Base-by-base conservation (phyloP, 2,113 vertebrate genomes). In the Elephas maximus region DNA sequence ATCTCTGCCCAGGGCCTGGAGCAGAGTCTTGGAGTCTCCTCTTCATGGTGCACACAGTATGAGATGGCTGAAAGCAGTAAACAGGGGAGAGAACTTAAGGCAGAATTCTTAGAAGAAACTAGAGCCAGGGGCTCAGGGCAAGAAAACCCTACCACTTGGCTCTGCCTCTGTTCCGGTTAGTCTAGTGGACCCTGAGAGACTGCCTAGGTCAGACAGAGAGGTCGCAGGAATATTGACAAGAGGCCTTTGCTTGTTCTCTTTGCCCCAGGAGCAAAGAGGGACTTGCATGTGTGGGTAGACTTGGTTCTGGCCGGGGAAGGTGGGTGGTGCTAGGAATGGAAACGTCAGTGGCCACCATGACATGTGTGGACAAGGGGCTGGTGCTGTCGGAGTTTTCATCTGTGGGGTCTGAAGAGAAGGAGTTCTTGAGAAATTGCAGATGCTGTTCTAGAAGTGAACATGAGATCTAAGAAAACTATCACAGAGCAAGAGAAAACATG, bases 1-100 rank as follows among this genome's bases (percentile, higher is more conserved):
- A 7, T 30, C 45, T 82, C 79, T 91, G 33, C 69, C 45, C 17
- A 0, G 0, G 6, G 33, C 21, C n/a, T 5, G 30, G 11, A 51
- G 33, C 69, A 76, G 17, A 80, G 11, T 23, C 28, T 11, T 37
- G 44, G 80, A 1, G 4, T 71, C 24, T 84, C 21, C 53, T 63
- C 48, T 67, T 73, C 4, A 0, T 1, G 0, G 44, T 11, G 7
- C 44, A 9, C 8, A 7, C 3, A 12, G 6, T 5, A 2, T 44
- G 69, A 0, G 28, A 7, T 33, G 33, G 23, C 30, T 21, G 63
- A 48, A 23, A 33, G 44, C 37, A 23, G 12, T 57, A 44, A 57
- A 7, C 0, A 21, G 5, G 51, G 33, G 45, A 8, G 14, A 37
- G 3, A 30, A 73, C 37, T 48, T 8, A 10, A 69, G 48, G n/a